Evolutionary conservation across 2,113 vertebrate genomes (phyloP).

Genomic region (Planiliza haematocheilus): DNA sequence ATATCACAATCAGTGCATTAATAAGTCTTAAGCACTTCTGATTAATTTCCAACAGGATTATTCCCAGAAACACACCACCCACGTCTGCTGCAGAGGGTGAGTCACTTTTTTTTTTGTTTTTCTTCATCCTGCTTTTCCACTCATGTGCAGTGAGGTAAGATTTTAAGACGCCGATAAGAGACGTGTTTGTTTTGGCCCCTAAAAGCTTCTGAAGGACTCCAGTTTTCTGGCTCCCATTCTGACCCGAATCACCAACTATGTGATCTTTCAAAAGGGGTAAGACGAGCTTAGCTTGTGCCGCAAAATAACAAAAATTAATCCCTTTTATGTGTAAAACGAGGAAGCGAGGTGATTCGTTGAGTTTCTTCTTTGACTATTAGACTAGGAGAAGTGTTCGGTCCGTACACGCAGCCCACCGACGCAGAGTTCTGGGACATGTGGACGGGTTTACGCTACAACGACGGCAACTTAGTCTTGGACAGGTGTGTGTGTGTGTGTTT

Average conservation of each 20-base stretch:
- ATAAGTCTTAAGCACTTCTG: too few species aligned
- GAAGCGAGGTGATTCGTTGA: not conserved
- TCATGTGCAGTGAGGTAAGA: not conserved
- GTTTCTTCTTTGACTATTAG: conserved; percentile 66
- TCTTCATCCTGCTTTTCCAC: not conserved
- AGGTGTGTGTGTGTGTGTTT: conserved; percentile 80
- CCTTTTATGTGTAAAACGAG: too few species aligned
- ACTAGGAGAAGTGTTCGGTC: conserved; percentile 91
- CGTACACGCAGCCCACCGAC: conserved; percentile 91
- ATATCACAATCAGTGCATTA: too few species aligned
- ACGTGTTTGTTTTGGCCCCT: conserved; percentile 6
- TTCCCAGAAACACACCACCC: conserved; percentile 93
- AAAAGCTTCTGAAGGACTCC: conserved; percentile 93
- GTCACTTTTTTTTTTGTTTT: conserved; percentile 44
- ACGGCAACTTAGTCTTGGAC: conserved; percentile 93
- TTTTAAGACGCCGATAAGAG: too few species aligned
- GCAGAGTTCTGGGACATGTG: conserved; percentile 97
- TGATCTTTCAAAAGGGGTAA: conserved; percentile 92
- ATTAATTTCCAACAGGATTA: conserved; percentile 82
- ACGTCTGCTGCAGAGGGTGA: conserved; percentile 90
- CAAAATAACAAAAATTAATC: not conserved
- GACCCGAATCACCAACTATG: conserved; percentile 89
- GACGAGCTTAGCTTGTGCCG: conserved; percentile 47
- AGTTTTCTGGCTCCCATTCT: conserved; percentile 87
- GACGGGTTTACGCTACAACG: conserved; percentile 90